Percentiles rank a stretch among this genome's conserved stretches.
Conservation (phyloP, 2,888 invertebrate species). For the Neoscelio sp. region DNA sequence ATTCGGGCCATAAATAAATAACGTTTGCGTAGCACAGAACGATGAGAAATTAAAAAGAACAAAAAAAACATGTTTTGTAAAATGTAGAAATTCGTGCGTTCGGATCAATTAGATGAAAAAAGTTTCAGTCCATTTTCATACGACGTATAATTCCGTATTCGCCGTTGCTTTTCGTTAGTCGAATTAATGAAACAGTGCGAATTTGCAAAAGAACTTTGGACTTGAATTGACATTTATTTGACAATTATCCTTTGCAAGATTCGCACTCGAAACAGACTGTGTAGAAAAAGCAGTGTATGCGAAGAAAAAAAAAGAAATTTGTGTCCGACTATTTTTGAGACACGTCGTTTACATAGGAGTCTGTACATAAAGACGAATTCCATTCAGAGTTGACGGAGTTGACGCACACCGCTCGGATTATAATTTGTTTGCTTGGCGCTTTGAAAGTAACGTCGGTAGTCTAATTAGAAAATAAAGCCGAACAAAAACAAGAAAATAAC, state of each 20-base stretch:
- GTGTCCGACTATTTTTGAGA: conserved; percentile 64
- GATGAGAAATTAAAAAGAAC: conserved; percentile 1
- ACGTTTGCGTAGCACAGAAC: conserved; percentile 40
- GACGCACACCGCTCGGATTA: conserved; percentile 70
- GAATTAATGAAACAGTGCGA: background rate
- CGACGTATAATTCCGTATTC: conserved; percentile 21
- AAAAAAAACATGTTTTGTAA: conserved; percentile 13
- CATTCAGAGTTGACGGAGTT: conserved; percentile 53
- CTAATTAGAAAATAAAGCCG: conserved; percentile 11
- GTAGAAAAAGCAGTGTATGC: background rate
- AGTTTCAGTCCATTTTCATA: conserved; percentile 27
- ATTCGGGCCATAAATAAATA: conserved; percentile 77
- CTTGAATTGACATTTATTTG: too few relatives aligned
- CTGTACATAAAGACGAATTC: conserved; percentile 66
- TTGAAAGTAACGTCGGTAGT: conserved; percentile 32
- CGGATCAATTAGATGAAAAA: conserved; percentile 14
- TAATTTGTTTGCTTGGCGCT: conserved; percentile 53
- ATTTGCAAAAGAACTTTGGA: conserved; percentile 45
- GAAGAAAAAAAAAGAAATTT: too few relatives aligned
- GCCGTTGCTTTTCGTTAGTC: conserved; percentile 25
- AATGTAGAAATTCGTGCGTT: conserved; percentile 1
- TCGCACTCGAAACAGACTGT: conserved; percentile 9
- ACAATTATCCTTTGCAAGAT: conserved; percentile 14
- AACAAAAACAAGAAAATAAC: conserved; percentile 6
- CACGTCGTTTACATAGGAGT: conserved; percentile 66